Evolutionary conservation across 2,888 invertebrate species (phyloP).

Genomic region (Pachliopta kotzebuea): DNA sequence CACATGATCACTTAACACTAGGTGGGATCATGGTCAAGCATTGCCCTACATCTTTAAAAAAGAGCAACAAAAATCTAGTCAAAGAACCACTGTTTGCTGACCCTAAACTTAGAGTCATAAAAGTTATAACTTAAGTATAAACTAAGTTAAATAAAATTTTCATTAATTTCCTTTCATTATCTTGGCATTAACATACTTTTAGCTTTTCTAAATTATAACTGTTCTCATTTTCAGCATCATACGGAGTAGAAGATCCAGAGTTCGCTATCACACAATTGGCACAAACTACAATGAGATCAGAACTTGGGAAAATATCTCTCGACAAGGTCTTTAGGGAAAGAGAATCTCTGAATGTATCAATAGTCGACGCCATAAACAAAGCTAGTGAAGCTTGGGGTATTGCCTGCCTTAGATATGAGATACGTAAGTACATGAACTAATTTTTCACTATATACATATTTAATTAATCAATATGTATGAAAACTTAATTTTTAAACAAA

Average conservation of each 20-base stretch:
- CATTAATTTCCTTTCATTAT: too few species aligned
- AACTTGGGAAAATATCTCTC: conserved; percentile 97
- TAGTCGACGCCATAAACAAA: conserved; percentile 98
- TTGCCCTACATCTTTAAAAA: too few species aligned
- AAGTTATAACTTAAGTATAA: too few species aligned
- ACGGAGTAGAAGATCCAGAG: conserved; percentile 99
- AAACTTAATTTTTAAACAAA: not conserved
- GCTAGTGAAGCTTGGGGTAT: conserved; percentile 99
- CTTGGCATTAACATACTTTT: too few species aligned
- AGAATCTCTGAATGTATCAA: conserved; percentile 95
- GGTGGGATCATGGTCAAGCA: too few species aligned
- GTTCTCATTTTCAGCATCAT: conserved; percentile 83
- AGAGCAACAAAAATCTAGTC: too few species aligned
- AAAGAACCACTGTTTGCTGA: too few species aligned
- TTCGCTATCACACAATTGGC: conserved; percentile 99
- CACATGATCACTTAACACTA: too few species aligned
- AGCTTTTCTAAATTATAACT: not conserved
- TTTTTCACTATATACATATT: not conserved
- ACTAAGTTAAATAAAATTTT: too few species aligned
- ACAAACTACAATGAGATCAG: conserved; percentile 99
- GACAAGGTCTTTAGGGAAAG: conserved; percentile 98
- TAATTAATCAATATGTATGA: not conserved
- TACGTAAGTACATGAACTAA: conserved; percentile 56
- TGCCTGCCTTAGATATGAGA: conserved; percentile 90
- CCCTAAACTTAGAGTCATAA: too few species aligned